Evolutionary conservation across 1,140 invertebrate species (phyloP).

Genomic region (Caerostris darwini): DNA sequence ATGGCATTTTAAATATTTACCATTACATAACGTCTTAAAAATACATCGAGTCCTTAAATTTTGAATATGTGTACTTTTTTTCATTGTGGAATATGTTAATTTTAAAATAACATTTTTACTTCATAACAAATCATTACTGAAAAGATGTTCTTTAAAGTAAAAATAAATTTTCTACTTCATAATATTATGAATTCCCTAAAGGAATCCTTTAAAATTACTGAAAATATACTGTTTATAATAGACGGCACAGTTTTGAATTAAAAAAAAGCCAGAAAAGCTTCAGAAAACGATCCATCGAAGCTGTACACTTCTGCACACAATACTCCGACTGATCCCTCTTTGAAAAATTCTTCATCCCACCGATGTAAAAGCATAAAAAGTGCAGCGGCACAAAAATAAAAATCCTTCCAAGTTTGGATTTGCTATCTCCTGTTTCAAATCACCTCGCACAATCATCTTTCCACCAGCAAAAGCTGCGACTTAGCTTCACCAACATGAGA

Average conservation of each 20-base stretch:
- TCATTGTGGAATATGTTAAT: too few relatives aligned
- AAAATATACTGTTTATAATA: too few relatives aligned
- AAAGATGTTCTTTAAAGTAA: too few relatives aligned
- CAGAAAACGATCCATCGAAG: background rate
- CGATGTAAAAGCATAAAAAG: background rate
- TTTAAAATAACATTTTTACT: too few relatives aligned
- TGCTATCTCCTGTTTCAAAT: background rate
- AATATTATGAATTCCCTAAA: too few relatives aligned
- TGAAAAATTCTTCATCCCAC: background rate
- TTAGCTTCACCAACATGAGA: conserved; percentile 32
- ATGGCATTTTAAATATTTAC: too few relatives aligned
- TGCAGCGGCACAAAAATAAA: background rate
- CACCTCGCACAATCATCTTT: conserved; percentile 1
- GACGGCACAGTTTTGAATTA: background rate
- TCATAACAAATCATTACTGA: too few relatives aligned
- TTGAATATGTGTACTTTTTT: too few relatives aligned
- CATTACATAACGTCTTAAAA: too few relatives aligned
- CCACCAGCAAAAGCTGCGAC: background rate
- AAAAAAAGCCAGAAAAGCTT: background rate
- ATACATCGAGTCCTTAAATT: too few relatives aligned
- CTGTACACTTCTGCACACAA: background rate
- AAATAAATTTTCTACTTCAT: too few relatives aligned
- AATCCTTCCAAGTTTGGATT: background rate
- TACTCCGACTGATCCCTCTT: background rate
- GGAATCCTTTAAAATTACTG: too few relatives aligned